Percentiles rank a stretch among this genome's conserved stretches.
Evolutionary conservation across 2,888 invertebrate species (phyloP).

Genomic region (Rosalia funebris): DNA sequence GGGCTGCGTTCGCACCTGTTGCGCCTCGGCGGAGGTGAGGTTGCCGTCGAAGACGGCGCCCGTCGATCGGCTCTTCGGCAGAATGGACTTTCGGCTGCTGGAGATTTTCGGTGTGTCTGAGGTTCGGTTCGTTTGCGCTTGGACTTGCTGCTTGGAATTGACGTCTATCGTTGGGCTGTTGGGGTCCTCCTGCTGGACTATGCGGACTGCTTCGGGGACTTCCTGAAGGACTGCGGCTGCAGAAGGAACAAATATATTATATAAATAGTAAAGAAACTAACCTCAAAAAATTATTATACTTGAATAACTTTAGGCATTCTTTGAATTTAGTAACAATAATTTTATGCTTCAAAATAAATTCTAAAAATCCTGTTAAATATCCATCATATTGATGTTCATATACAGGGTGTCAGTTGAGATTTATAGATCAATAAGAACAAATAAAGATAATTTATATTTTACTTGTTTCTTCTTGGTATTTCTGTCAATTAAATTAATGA

Average conservation of each 20-base stretch:
- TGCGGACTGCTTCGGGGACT: slow-evolving; percentile 70
- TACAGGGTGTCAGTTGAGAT: too few relatives aligned
- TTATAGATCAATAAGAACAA: too few relatives aligned
- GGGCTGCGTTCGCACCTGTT: slow-evolving; percentile 67
- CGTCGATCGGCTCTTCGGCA: slow-evolving; percentile 67
- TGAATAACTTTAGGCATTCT: neutral
- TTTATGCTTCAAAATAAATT: too few relatives aligned
- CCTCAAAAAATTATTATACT: neutral
- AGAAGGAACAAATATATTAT: slow-evolving; percentile 4
- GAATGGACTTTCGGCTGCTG: slow-evolving; percentile 61
- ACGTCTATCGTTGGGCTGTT: slow-evolving; percentile 52
- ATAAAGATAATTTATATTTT: too few relatives aligned
- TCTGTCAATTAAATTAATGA: too few relatives aligned
- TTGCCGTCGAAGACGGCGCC: slow-evolving; percentile 63
- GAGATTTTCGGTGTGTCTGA: slow-evolving; percentile 32
- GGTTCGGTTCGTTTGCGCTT: slow-evolving; percentile 35
- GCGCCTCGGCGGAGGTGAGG: slow-evolving; percentile 69
- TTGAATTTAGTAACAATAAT: neutral
- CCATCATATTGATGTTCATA: too few relatives aligned
- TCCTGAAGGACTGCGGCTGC: slow-evolving; percentile 66
- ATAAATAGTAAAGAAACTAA: slow-evolving; percentile 9
- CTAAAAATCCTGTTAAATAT: too few relatives aligned
- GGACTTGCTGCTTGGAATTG: slow-evolving; percentile 56
- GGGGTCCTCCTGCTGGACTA: slow-evolving; percentile 66
- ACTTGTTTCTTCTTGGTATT: too few relatives aligned